phyloP scores from a whole-genome alignment of 2,888 invertebrate species.

The Spodoptera littoralis region DNA sequence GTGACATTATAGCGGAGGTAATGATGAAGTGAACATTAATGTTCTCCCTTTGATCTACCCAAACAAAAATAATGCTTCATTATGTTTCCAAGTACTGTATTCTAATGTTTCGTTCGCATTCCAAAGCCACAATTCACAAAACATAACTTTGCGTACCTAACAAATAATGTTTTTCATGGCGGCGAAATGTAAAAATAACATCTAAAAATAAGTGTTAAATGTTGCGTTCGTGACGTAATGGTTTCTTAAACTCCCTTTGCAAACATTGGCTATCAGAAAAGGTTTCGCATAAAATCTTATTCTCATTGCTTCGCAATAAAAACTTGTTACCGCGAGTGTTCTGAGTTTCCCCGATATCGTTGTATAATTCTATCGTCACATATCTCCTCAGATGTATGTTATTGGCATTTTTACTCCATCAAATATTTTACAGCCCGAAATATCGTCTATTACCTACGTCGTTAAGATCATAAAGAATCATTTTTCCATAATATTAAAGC shows the following conservation, averaged over 20 bases:
- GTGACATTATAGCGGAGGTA: constrained; percentile 7
- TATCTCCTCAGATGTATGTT: constrained; percentile 21
- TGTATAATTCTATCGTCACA: constrained; percentile 35
- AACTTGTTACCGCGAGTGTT: constrained; percentile 24
- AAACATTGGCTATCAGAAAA: constrained; percentile 37
- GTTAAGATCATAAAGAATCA: constrained; percentile 47
- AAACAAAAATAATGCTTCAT: neutral
- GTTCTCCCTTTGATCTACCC: constrained; percentile 1
- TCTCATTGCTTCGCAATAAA: constrained; percentile 32
- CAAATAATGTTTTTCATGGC: constrained; percentile 12
- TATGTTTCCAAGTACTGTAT: neutral
- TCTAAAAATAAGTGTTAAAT: constrained; percentile 36
- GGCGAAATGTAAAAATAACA: constrained; percentile 17
- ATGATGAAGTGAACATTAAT: constrained; percentile 4
- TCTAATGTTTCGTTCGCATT: neutral
- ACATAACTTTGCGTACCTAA: constrained; percentile 1
- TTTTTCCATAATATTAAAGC: constrained; percentile 39
- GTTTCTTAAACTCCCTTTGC: constrained; percentile 35
- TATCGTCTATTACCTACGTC: constrained; percentile 33
- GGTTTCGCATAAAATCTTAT: constrained; percentile 36
- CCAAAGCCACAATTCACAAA: neutral
- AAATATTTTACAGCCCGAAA: constrained; percentile 42
- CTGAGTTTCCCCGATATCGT: constrained; percentile 27
- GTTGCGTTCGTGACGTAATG: constrained; percentile 36
- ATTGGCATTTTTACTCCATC: constrained; percentile 35